Evolutionary conservation across 2,797 vertebrate genomes (phyloP).

Genomic region (Coregonus ussuriensis): DNA sequence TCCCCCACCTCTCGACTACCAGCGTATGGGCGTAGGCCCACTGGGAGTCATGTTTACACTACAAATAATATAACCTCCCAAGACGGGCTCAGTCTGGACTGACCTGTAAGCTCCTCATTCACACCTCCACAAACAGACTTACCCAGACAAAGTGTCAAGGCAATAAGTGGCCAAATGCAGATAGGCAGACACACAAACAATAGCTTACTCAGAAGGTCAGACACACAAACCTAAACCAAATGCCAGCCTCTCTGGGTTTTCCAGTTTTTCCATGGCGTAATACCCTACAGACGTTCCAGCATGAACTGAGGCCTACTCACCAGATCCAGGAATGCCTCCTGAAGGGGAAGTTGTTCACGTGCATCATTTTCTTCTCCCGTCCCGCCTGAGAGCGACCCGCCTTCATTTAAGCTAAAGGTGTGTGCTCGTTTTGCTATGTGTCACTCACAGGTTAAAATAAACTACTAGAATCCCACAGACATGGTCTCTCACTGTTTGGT

Average conservation of each 20-base stretch:
- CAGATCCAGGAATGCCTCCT: slow-evolving; percentile 92
- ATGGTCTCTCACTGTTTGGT: not conserved
- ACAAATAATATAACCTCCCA: not conserved
- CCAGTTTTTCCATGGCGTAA: not conserved
- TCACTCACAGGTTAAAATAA: not conserved
- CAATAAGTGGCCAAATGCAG: slow-evolving; percentile 8
- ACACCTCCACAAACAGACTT: slow-evolving; percentile 4
- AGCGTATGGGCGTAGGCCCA: not conserved
- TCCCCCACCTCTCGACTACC: not conserved
- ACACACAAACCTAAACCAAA: slow-evolving; percentile 2
- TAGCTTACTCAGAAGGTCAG: not conserved
- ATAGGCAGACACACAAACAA: slow-evolving; percentile 5
- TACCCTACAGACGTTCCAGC: not conserved
- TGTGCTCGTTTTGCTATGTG: not conserved
- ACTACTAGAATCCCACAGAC: not conserved
- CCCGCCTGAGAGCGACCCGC: slow-evolving; percentile 46
- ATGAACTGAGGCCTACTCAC: slow-evolving; percentile 66
- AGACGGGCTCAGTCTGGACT: not conserved
- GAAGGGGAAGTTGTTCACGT: slow-evolving; percentile 88
- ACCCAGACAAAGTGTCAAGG: slow-evolving; percentile 1
- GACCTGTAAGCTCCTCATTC: not conserved
- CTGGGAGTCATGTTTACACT: not conserved
- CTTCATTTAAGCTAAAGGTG: slow-evolving; percentile 49
- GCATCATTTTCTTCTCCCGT: slow-evolving; percentile 84
- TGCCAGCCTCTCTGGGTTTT: not conserved